phyloP scores from a whole-genome alignment of 2,797 vertebrate species.

The Aselliscus stoliczkanus region DNA sequence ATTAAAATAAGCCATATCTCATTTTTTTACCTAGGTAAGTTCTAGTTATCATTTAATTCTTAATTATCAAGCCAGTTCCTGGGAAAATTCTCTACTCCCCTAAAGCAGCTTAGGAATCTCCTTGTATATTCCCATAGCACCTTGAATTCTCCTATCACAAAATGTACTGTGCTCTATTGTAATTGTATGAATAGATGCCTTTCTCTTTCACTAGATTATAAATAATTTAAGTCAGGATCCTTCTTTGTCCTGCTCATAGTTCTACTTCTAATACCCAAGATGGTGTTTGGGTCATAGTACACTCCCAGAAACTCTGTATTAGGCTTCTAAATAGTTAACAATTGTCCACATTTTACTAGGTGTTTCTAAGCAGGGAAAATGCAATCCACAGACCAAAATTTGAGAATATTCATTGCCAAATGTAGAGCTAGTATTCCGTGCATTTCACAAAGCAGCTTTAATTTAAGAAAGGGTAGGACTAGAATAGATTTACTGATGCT shows the following conservation, averaged over 20 bases:
- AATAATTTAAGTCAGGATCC: neutral
- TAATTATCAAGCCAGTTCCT: neutral
- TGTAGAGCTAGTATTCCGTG: neutral
- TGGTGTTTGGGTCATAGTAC: neutral
- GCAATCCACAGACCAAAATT: neutral
- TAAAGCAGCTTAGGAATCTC: neutral
- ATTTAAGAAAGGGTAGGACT: neutral
- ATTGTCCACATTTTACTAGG: neutral
- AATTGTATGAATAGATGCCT: neutral
- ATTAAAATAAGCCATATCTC: neutral
- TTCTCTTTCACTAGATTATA: neutral
- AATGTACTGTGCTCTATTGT: neutral
- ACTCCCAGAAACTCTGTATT: neutral
- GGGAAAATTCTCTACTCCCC: neutral
- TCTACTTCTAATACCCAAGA: neutral
- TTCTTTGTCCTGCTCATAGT: neutral
- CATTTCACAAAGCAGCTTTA: neutral
- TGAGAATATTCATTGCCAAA: neutral
- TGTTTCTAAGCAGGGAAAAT: neutral
- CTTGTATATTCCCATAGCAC: neutral
- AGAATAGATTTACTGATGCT: neutral
- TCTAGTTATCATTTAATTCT: neutral
- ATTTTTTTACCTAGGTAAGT: neutral
- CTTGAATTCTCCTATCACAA: neutral
- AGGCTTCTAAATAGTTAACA: neutral